A percentile compares a stretch with the other conserved stretches of the same genome.
phyloP scores from a whole-genome alignment of 2,113 vertebrate species.

The Equus przewalskii region DNA sequence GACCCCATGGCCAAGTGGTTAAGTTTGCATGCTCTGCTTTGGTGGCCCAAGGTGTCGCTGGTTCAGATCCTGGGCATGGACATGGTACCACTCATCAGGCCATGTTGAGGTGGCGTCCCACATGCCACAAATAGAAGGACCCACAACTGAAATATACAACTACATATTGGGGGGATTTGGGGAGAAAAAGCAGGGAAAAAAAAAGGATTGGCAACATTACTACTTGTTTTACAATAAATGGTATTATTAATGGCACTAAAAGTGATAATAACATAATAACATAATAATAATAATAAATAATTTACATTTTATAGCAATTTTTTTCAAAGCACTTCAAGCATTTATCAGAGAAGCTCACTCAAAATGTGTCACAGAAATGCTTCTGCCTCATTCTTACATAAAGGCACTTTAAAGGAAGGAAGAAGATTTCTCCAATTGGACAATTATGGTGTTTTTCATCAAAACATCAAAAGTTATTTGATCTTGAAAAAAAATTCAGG shows the following conservation, averaged over 20 bases:
- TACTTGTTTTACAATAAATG: not conserved
- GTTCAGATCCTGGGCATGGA: no score
- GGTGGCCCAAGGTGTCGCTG: no score
- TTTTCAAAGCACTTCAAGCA: not conserved
- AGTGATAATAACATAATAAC: not conserved
- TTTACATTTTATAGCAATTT: not conserved
- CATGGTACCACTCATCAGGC: no score
- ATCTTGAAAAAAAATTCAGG: not conserved
- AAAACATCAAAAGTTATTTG: not conserved
- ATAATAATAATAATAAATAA: no score
- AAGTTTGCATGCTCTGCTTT: no score
- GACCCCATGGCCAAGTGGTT: no score
- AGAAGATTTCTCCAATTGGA: not conserved
- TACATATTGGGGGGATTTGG: no score
- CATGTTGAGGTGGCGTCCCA: no score
- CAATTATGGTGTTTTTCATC: not conserved
- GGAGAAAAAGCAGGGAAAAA: no score
- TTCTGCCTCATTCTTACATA: not conserved
- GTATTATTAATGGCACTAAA: not conserved
- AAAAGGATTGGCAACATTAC: not conserved
- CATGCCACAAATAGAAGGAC: no score
- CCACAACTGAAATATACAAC: no score
- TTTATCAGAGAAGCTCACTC: not conserved
- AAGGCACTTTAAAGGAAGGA: not conserved
- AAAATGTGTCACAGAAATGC: not conserved